A percentile compares a stretch with the other conserved stretches of the same genome.
Conservation (phyloP, 2,797 vertebrate genomes). For the Buphagus erythrorhynchus region DNA sequence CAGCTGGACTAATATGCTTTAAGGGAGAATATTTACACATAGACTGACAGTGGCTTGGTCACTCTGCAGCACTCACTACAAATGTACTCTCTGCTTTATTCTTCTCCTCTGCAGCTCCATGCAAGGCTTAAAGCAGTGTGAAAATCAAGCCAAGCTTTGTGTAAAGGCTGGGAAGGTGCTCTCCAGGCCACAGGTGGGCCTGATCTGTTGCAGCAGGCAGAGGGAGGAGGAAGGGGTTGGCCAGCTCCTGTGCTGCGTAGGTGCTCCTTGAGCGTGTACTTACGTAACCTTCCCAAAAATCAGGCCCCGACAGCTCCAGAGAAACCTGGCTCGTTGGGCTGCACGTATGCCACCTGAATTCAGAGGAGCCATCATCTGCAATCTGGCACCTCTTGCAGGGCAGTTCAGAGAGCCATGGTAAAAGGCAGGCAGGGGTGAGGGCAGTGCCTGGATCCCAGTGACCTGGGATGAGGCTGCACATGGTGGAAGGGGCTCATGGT, state of each 20-base stretch:
- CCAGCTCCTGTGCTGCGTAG: neutral
- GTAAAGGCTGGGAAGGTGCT: neutral
- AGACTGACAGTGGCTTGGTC: neutral
- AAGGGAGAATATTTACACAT: neutral
- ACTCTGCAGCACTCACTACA: neutral
- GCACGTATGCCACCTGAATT: conserved; percentile 42
- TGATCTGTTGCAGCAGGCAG: neutral
- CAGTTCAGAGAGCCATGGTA: neutral
- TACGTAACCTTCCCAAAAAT: conserved; percentile 32
- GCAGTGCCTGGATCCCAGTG: neutral
- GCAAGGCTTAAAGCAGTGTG: neutral
- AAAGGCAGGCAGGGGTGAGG: neutral
- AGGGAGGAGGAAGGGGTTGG: neutral
- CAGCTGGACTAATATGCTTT: neutral
- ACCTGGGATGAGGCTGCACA: fast-evolving
- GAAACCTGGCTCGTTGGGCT: neutral
- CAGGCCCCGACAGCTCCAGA: conserved; percentile 55
- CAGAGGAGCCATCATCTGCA: neutral
- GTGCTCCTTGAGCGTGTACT: neutral
- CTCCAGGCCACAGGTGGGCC: neutral
- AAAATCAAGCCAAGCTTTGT: neutral
- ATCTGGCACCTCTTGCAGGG: conserved; percentile 29
- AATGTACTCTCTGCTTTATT: neutral
- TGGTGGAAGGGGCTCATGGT: fast-evolving
- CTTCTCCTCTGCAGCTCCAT: fast-evolving